Base-by-base conservation (phyloP, 1,140 invertebrate species). In the Drosophila triauraria region DNA sequence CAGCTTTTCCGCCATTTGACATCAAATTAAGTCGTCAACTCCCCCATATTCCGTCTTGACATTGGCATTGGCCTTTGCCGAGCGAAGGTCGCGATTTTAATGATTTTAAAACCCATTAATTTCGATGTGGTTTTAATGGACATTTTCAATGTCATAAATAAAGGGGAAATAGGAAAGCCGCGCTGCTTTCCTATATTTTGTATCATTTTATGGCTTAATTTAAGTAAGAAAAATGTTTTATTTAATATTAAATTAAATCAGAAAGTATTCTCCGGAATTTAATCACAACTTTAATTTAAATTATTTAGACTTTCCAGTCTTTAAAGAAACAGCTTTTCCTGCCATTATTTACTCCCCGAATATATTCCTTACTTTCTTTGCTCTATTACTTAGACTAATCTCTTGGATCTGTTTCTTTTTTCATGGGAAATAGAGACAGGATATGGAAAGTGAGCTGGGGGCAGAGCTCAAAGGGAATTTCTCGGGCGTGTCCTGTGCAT, bases 391-490 rank as follows among this genome's bases (percentile, higher is more conserved):
- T n/a, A 3, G 2, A n/a, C 20, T 27, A 35, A 58, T 59, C 65
- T 54, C 35, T 23, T 3, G 35, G 47, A 54, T 23, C 35, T 30
- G 15, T 57, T 23, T 12, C n/a, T 4, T 8, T 17, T 60, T 60
- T 61, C 13, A 13, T 20, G 15, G 4, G 9, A 30, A 17, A 51
- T 2, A 30, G 7, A 48, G 27, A 42, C n/a, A 13, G 13, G 44
- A 5, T 17, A 32, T 44, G 13, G 38, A 57, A 27, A 44, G 46
- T 38, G 17, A 40, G 35, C 13, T 54, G n/a, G 46, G 43, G 35
- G 9, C 13, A n/a, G 9, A 30, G 50, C 56, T 60, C 75, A 82
- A 82, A 82, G 56, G 76, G 69, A 78, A 82, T 83, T 75, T 60
- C 32, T 23, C 46, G 54, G 46, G 20, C 46, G 10, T 48, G 56